Percentiles rank a stretch among this genome's conserved stretches.
These are phyloP conservation scores for Harmothoe impar DNA, from an alignment of 2,888 invertebrate genomes.

Conservation along the genomic window DNA sequence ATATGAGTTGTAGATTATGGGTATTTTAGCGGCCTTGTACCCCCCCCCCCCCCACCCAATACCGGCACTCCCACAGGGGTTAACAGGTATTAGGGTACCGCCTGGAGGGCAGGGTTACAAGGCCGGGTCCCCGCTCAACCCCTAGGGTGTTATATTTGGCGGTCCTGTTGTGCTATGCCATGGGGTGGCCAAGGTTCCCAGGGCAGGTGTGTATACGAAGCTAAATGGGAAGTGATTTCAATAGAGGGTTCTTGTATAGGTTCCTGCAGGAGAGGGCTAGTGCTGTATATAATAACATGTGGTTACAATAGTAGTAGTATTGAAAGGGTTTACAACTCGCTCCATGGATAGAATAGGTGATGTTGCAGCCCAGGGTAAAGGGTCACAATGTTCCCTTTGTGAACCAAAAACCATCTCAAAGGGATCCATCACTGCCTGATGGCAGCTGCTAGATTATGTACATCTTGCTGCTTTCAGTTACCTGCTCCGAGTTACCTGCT, in stretches of 20 bases:
- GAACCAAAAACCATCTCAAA: too few relatives aligned
- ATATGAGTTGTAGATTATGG: not conserved
- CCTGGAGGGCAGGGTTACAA: not conserved
- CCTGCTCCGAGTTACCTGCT: too few relatives aligned
- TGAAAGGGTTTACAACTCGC: too few relatives aligned
- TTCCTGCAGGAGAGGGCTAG: not conserved
- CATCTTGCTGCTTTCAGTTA: too few relatives aligned
- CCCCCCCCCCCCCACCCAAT: not conserved
- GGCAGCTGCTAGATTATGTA: too few relatives aligned
- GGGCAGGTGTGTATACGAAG: not conserved
- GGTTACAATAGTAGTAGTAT: too few relatives aligned
- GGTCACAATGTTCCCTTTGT: too few relatives aligned
- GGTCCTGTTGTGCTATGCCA: slow-evolving; percentile 10
- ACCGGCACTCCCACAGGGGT: not conserved
- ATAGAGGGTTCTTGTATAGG: not conserved
- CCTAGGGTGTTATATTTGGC: slow-evolving; percentile 51
- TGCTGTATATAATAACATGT: too few relatives aligned
- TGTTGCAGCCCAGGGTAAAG: too few relatives aligned
- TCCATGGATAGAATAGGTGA: too few relatives aligned
- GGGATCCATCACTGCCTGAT: too few relatives aligned
- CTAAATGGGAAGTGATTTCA: not conserved
- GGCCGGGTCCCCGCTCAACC: slow-evolving; percentile 7
- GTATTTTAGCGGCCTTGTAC: not conserved
- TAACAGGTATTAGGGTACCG: not conserved
- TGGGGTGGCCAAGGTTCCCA: not conserved